phyloP scores from a whole-genome alignment of 2,797 vertebrate species.

The Clamator glandarius region DNA sequence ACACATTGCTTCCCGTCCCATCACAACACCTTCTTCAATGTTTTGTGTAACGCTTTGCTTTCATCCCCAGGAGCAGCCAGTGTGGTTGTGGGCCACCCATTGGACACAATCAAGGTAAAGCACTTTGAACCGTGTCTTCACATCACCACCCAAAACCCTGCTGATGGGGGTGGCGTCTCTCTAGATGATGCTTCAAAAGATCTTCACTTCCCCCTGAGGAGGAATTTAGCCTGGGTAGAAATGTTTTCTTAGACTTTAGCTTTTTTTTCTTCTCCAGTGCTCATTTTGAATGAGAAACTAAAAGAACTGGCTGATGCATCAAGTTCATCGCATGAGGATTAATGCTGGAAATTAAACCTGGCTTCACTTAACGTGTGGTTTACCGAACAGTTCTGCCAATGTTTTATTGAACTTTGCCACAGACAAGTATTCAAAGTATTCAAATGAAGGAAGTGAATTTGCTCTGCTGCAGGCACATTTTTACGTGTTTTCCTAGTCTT shows the following conservation, averaged over 20 bases:
- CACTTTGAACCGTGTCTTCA: not conserved
- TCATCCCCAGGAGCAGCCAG: slow-evolving; percentile 87
- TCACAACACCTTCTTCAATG: not conserved
- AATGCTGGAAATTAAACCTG: slow-evolving; percentile 22
- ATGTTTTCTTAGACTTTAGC: not conserved
- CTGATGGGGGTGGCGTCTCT: not conserved
- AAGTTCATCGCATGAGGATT: not conserved
- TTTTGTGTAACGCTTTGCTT: slow-evolving; percentile 21
- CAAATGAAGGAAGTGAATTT: not conserved
- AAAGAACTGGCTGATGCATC: accelerated
- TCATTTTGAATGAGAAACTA: not conserved
- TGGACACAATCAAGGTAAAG: slow-evolving; percentile 96
- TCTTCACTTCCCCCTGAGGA: not conserved
- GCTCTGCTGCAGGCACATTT: slow-evolving; percentile 27
- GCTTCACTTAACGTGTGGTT: not conserved
- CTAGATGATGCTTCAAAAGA: not conserved
- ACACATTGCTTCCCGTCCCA: not conserved
- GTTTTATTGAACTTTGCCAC: slow-evolving; percentile 27
- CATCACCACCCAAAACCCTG: not conserved
- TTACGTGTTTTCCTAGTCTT: not conserved
- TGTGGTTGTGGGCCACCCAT: slow-evolving; percentile 91
- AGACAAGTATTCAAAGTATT: slow-evolving; percentile 27
- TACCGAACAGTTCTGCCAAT: not conserved
- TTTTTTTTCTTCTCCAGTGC: not conserved
- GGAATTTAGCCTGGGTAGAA: not conserved